Conservation (phyloP, 2,888 invertebrate species). For the Cylindroiulus punctatus region DNA sequence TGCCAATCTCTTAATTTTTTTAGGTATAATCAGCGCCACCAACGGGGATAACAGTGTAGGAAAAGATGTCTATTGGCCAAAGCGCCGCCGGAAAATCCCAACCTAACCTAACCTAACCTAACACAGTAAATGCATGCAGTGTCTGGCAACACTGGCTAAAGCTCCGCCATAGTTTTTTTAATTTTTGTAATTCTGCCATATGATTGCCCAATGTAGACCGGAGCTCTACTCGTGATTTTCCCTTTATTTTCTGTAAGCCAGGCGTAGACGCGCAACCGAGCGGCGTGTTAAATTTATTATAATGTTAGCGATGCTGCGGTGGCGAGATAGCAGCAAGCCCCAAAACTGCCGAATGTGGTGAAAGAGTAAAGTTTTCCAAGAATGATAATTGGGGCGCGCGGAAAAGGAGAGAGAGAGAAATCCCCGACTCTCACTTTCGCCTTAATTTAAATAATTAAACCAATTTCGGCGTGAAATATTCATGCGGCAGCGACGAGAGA, state of each 20-base stretch:
- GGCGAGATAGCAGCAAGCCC: constrained; percentile 21
- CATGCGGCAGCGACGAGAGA: neutral
- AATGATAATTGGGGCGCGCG: constrained; percentile 5
- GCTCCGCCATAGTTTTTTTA: too few relatives aligned
- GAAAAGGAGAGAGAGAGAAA: constrained; percentile 9
- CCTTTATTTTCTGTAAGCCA: too few relatives aligned
- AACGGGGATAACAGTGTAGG: too few relatives aligned
- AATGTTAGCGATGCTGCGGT: constrained; percentile 34
- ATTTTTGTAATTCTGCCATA: constrained; percentile 21
- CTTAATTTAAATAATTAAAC: constrained; percentile 42
- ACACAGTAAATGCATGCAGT: too few relatives aligned
- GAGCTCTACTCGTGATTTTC: neutral
- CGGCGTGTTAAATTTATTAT: constrained; percentile 31
- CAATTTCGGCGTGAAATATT: constrained; percentile 14
- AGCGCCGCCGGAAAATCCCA: too few relatives aligned
- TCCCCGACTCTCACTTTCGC: constrained; percentile 16
- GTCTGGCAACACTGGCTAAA: too few relatives aligned
- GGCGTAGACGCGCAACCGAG: neutral
- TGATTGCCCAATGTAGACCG: neutral
- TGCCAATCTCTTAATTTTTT: too few relatives aligned
- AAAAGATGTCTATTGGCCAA: too few relatives aligned
- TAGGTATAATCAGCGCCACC: too few relatives aligned
- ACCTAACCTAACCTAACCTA: too few relatives aligned
- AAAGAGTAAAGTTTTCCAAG: constrained; percentile 13
- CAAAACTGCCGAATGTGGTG: constrained; percentile 30